phyloP scores from a whole-genome alignment of 2,888 invertebrate genomes.

The Watsonalla cultraria region DNA sequence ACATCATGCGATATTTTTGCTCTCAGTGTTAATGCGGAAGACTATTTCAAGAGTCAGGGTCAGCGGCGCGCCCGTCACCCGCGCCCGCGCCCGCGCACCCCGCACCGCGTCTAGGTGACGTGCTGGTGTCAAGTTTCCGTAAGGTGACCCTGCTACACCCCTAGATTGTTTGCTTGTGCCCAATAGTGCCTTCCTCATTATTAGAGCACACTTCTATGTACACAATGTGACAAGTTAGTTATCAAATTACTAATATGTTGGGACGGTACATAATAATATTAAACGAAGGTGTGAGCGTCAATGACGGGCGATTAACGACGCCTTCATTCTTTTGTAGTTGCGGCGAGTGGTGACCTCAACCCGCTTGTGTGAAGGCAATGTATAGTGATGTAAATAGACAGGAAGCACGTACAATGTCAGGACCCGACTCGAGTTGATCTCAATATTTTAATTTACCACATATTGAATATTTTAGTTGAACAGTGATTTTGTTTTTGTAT shows the following conservation, averaged over 20 bases:
- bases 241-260: too few relatives aligned
- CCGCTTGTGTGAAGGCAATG: conserved; percentile 68
- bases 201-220: too few relatives aligned
- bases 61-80: conserved; percentile 60
- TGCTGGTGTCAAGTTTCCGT: conserved; percentile 55
- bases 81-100: conserved; percentile 39
- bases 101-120: conserved; percentile 35
- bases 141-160: conserved; percentile 40
- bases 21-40: conserved; percentile 74
- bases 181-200: too few relatives aligned
- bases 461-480: too few relatives aligned
- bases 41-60: conserved; percentile 79
- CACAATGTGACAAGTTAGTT: too few relatives aligned
- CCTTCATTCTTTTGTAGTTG: conserved; percentile 27
- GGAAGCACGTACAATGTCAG: conserved; percentile 70
- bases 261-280: neutral
- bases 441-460: conserved; percentile 27
- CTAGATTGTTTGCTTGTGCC: conserved; percentile 12
- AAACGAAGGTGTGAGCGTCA: conserved; percentile 20
- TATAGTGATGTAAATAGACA: conserved; percentile 71
- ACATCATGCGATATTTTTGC: conserved; percentile 76
- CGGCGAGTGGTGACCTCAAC: conserved; percentile 61
- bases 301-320: conserved; percentile 13
- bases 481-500: neutral
- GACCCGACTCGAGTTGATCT: conserved; percentile 30